These are phyloP conservation scores for Scaptomyza cyrtandrae DNA, from an alignment of 2,888 invertebrate species.

Conservation along the genomic window DNA sequence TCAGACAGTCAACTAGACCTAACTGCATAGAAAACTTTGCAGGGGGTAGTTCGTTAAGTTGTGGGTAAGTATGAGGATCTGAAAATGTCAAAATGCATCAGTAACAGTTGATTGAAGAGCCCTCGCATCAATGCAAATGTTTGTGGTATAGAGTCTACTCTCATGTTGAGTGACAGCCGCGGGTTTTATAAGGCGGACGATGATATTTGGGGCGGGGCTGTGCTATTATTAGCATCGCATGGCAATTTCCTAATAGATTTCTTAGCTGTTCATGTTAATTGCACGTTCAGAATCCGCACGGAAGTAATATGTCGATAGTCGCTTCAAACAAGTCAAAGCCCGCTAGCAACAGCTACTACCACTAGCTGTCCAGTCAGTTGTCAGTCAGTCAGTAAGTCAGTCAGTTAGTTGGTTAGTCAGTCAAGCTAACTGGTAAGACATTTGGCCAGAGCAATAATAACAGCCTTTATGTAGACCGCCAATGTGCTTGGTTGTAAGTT, in stretches of 20 bases:
- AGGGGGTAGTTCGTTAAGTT: slow-evolving; percentile 34
- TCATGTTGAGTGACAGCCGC: slow-evolving; percentile 34
- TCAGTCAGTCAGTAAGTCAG: slow-evolving; percentile 52
- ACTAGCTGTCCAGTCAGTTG: slow-evolving; percentile 47
- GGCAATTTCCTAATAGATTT: slow-evolving; percentile 72
- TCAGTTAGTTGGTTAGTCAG: slow-evolving; percentile 10
- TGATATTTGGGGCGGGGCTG: slow-evolving; percentile 50
- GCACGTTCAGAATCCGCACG: slow-evolving; percentile 55
- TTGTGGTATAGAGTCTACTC: slow-evolving; percentile 16
- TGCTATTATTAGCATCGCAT: slow-evolving; percentile 67
- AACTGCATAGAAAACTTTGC: slow-evolving; percentile 41
- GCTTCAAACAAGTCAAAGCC: slow-evolving; percentile 42
- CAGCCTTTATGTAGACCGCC: slow-evolving; percentile 20
- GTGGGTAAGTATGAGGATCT: neutral
- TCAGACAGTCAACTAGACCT: slow-evolving; percentile 27
- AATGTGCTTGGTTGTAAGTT: slow-evolving; percentile 46
- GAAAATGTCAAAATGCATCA: neutral
- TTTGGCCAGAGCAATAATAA: slow-evolving; percentile 13
- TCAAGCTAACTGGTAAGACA: slow-evolving; percentile 13
- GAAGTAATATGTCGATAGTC: slow-evolving; percentile 72
- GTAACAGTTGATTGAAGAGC: slow-evolving; percentile 24
- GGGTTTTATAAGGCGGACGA: slow-evolving; percentile 37
- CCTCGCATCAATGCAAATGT: slow-evolving; percentile 56
- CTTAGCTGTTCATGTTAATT: slow-evolving; percentile 63
- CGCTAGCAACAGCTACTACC: slow-evolving; percentile 13